phyloP scores from a whole-genome alignment of 2,888 invertebrate genomes.

The Epinotia nisella region DNA sequence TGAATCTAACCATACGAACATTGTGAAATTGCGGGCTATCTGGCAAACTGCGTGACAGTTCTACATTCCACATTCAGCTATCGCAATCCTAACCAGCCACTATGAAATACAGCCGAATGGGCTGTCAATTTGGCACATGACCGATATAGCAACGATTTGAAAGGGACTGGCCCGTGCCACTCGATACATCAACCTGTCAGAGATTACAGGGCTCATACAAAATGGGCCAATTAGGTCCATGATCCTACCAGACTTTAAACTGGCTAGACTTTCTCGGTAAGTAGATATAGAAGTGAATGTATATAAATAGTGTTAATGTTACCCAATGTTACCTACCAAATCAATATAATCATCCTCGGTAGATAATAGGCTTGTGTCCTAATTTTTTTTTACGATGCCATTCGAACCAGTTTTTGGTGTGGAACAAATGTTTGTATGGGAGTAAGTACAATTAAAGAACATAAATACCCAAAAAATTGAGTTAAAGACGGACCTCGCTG shows the following conservation, averaged over 20 bases:
- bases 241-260: background rate
- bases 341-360: background rate
- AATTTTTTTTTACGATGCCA: no score
- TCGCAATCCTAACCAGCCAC: slow-evolving; percentile 9
- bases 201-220: background rate
- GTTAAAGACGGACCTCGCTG: no score
- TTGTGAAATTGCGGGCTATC: background rate
- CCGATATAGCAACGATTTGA: slow-evolving; percentile 22
- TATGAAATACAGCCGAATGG: slow-evolving; percentile 2
- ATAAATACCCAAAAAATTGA: no score
- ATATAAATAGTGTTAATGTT: background rate
- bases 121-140: slow-evolving; percentile 7
- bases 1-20: background rate
- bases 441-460: no score
- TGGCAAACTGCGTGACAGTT: slow-evolving; percentile 9
- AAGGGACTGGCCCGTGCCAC: slow-evolving; percentile 6
- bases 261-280: background rate
- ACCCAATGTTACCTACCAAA: background rate
- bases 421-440: no score
- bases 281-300: background rate
- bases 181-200: slow-evolving; percentile 14
- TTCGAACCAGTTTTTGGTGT: no score
- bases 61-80: slow-evolving; percentile 2
- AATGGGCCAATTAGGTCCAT: background rate
- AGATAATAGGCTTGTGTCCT: no score